phyloP scores from a whole-genome alignment of 2,113 vertebrate genomes.

The Otocyon megalotis region DNA sequence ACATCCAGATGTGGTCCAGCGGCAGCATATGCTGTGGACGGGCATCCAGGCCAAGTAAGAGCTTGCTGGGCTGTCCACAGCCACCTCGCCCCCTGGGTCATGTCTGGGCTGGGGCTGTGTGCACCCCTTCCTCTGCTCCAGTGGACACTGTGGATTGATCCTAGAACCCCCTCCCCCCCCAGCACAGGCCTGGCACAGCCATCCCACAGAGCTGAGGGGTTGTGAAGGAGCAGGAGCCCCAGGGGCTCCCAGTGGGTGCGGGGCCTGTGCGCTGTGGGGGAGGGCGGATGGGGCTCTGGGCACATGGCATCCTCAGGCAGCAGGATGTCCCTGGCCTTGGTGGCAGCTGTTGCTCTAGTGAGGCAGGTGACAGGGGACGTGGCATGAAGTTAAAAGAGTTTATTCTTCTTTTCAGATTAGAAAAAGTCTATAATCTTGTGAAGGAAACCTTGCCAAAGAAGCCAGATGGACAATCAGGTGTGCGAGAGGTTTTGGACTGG shows the following conservation, averaged over 20 bases:
- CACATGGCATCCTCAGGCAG: rapidly evolving
- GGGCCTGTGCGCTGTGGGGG: rapidly evolving
- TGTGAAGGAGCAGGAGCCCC: too few relatives aligned
- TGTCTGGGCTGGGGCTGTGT: background rate
- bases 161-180: background rate
- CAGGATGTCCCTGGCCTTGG: background rate
- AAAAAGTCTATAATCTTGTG: constrained; percentile 96
- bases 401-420: constrained; percentile 90
- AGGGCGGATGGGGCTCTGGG: rapidly evolving
- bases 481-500: background rate
- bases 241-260: rapidly evolving
- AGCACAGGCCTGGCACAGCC: background rate
- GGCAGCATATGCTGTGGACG: constrained; percentile 98
- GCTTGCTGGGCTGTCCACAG: background rate
- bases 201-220: background rate
- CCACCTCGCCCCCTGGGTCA: background rate
- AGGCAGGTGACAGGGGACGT: background rate
- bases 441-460: constrained; percentile 96
- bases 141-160: background rate
- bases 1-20: constrained; percentile 96
- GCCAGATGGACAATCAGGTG: constrained; percentile 90
- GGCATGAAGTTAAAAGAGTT: background rate
- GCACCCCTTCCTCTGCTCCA: background rate
- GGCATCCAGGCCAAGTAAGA: constrained; percentile 98
- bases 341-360: background rate